phyloP scores from a whole-genome alignment of 2,888 invertebrate species.

The Muscina levida region DNA sequence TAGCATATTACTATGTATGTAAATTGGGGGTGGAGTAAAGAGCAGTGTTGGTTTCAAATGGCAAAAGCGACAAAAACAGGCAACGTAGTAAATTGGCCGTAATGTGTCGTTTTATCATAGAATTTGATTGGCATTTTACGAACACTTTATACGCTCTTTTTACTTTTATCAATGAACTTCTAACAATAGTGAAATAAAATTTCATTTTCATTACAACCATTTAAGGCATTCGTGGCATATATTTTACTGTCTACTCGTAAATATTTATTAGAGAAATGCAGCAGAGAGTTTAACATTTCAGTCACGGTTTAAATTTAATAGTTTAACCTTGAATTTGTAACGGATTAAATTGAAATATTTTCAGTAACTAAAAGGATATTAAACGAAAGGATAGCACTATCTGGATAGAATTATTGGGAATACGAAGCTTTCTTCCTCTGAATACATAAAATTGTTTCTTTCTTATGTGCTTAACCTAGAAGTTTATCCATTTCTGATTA shows the following conservation, averaged over 20 bases:
- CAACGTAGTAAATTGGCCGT: constrained; percentile 48
- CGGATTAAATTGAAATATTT: too few species aligned
- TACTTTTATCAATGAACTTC: constrained; percentile 50
- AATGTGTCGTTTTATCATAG: constrained; percentile 31
- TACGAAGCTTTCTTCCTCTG: too few species aligned
- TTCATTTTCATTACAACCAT: constrained; percentile 62
- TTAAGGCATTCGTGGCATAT: constrained; percentile 54
- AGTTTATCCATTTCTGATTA: too few species aligned
- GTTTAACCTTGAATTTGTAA: too few species aligned
- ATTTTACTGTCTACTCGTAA: constrained; percentile 47
- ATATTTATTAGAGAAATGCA: too few species aligned
- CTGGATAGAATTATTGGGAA: too few species aligned
- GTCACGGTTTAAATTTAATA: too few species aligned
- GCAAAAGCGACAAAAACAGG: constrained; percentile 48
- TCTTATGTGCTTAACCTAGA: too few species aligned
- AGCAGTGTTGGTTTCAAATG: constrained; percentile 5
- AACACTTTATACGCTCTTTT: constrained; percentile 27
- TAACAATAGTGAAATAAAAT: constrained; percentile 38
- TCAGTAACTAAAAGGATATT: too few species aligned
- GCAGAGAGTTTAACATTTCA: too few species aligned
- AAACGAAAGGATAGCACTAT: too few species aligned
- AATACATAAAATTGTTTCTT: too few species aligned
- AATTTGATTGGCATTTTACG: constrained; percentile 49
- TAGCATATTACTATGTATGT: neutral
- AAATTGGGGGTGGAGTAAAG: constrained; percentile 13